These are phyloP conservation scores for Gasteruption jaculator DNA, from an alignment of 2,888 invertebrate genomes.

Conservation along the genomic window DNA sequence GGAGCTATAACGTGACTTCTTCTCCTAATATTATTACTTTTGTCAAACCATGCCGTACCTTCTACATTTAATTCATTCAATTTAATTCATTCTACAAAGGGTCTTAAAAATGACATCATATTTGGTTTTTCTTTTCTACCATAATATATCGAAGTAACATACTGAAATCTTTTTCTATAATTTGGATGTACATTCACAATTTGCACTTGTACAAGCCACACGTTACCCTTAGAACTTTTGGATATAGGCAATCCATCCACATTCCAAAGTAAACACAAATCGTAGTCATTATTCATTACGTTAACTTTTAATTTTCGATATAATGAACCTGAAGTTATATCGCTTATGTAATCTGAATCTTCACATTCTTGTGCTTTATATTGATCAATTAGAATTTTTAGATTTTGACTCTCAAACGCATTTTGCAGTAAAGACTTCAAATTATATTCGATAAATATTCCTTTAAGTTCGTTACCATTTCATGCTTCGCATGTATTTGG, in stretches of 20 bases:
- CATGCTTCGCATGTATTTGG: no score
- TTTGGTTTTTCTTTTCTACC: slow-evolving; percentile 9
- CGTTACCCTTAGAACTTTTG: slow-evolving; percentile 4
- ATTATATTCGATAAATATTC: neutral
- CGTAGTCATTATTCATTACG: neutral
- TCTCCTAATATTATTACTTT: neutral
- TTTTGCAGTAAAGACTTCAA: neutral
- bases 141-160: slow-evolving; percentile 11
- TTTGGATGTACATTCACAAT: slow-evolving; percentile 12
- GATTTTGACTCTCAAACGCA: neutral
- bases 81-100: slow-evolving; percentile 6
- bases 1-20: slow-evolving; percentile 2
- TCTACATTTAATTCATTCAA: slow-evolving; percentile 4
- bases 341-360: neutral
- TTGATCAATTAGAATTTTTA: neutral
- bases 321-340: neutral
- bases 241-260: neutral
- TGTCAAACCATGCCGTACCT: slow-evolving; percentile 4
- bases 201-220: slow-evolving; percentile 14
- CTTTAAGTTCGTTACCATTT: neutral
- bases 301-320: neutral
- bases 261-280: neutral
- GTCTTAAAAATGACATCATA: slow-evolving; percentile 11
- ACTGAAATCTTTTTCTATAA: slow-evolving; percentile 5
- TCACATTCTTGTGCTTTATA: neutral